Evolutionary conservation across 2,797 vertebrate genomes (phyloP).

Genomic region (Cuniculus paca): DNA sequence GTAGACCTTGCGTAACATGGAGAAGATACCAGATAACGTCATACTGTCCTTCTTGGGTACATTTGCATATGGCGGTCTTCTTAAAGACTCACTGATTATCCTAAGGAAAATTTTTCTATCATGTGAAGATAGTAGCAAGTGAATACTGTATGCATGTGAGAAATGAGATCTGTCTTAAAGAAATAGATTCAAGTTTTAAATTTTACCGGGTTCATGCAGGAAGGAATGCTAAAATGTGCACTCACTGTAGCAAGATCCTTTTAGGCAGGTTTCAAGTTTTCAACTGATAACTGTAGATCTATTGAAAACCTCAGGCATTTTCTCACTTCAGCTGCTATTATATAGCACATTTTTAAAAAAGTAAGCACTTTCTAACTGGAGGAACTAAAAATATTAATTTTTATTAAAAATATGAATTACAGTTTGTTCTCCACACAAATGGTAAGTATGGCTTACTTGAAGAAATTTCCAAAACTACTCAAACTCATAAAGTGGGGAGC

Average conservation of each 20-base stretch:
- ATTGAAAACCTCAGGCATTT: slow-evolving; percentile 55
- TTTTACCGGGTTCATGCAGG: slow-evolving; percentile 25
- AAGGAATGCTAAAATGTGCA: slow-evolving; percentile 17
- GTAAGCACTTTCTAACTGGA: background rate
- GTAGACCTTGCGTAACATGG: background rate
- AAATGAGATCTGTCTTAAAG: background rate
- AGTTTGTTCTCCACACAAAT: slow-evolving; percentile 33
- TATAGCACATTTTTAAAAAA: slow-evolving; percentile 12
- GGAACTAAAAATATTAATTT: slow-evolving; percentile 45
- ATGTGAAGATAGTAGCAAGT: slow-evolving; percentile 35
- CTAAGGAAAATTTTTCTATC: background rate
- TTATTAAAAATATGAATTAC: slow-evolving; percentile 44
- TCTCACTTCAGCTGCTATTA: slow-evolving; percentile 14
- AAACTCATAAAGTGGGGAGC: background rate
- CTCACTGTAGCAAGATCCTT: slow-evolving; percentile 10
- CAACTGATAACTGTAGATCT: slow-evolving; percentile 11
- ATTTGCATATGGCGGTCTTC: background rate
- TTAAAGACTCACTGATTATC: slow-evolving; percentile 42
- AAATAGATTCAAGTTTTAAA: slow-evolving; percentile 53
- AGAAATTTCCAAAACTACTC: slow-evolving; percentile 39
- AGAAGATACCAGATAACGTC: background rate
- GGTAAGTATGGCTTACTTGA: background rate
- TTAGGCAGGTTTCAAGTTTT: slow-evolving; percentile 59
- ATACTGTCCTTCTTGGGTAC: background rate
- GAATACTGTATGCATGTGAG: background rate